phyloP scores from a whole-genome alignment of 2,797 vertebrate genomes.

The Bryconaethiops microstoma region DNA sequence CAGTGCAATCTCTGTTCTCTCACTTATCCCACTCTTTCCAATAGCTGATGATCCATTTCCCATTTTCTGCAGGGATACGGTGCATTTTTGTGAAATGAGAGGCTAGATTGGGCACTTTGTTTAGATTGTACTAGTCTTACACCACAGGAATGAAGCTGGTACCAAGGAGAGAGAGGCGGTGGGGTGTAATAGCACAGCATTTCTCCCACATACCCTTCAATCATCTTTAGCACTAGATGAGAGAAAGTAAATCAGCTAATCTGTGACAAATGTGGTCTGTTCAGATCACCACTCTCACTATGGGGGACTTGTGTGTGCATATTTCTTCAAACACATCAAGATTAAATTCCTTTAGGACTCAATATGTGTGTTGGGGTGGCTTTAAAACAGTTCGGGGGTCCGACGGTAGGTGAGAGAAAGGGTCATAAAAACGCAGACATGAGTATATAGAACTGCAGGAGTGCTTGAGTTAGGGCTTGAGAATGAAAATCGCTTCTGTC shows the following conservation, averaged over 20 bases:
- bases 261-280: neutral
- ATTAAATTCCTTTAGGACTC: neutral
- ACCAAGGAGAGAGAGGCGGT: constrained; percentile 6
- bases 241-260: neutral
- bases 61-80: constrained; percentile 40
- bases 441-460: neutral
- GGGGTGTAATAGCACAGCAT: constrained; percentile 18
- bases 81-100: constrained; percentile 49
- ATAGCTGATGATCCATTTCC: constrained; percentile 12
- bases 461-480: neutral
- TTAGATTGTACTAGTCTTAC: constrained; percentile 42
- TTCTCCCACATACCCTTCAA: neutral
- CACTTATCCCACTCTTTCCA: constrained; percentile 17
- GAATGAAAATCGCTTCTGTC: constrained; percentile 7
- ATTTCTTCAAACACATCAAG: neutral
- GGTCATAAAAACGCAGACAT: constrained; percentile 1
- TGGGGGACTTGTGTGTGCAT: neutral
- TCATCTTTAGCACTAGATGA: neutral
- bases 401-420: neutral
- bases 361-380: neutral
- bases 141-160: constrained; percentile 56
- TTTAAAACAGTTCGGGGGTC: too few relatives aligned
- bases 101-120: constrained; percentile 42
- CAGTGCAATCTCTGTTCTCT: neutral
- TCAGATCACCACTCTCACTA: neutral